phyloP scores from a whole-genome alignment of 2,113 vertebrate species.

The Ophiodon elongatus region DNA sequence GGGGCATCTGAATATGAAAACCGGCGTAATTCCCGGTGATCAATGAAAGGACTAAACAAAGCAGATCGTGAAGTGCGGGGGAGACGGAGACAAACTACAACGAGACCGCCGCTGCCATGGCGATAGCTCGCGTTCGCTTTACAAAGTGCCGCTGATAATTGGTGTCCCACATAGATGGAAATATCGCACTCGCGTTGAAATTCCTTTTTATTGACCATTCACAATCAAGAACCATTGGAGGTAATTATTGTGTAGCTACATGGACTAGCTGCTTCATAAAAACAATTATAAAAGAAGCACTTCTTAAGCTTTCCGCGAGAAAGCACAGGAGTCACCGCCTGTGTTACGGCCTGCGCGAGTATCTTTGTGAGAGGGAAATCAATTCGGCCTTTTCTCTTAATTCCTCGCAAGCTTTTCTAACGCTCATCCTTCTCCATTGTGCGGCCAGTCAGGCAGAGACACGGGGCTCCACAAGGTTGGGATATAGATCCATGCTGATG shows the following conservation, averaged over 20 bases:
- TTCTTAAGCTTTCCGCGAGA: constrained; percentile 15
- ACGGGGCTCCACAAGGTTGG: constrained; percentile 45
- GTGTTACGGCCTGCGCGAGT: not conserved
- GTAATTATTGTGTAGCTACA: constrained; percentile 35
- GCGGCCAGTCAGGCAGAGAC: constrained; percentile 42
- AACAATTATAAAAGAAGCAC: constrained; percentile 37
- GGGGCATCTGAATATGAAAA: constrained; percentile 66
- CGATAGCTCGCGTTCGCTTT: constrained; percentile 49
- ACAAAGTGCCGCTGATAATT: constrained; percentile 53
- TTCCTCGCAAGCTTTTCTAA: constrained; percentile 20
- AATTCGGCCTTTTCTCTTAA: constrained; percentile 26
- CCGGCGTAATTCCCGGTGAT: constrained; percentile 65
- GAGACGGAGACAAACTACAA: constrained; percentile 48
- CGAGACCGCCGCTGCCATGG: constrained; percentile 32
- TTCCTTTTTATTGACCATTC: constrained; percentile 48
- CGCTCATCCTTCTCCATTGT: constrained; percentile 54
- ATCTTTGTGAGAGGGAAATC: constrained; percentile 6
- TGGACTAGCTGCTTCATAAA: constrained; percentile 52
- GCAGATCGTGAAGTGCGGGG: constrained; percentile 38
- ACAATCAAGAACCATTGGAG: constrained; percentile 48
- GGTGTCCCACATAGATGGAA: constrained; percentile 28
- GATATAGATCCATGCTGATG: constrained; percentile 67
- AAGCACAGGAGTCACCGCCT: not conserved
- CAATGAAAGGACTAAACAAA: constrained; percentile 63
- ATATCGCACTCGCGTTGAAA: constrained; percentile 13